Percentiles rank a stretch among this genome's conserved stretches.
Conservation (phyloP, 1,140 invertebrate genomes). For the Odontomachus brunneus region DNA sequence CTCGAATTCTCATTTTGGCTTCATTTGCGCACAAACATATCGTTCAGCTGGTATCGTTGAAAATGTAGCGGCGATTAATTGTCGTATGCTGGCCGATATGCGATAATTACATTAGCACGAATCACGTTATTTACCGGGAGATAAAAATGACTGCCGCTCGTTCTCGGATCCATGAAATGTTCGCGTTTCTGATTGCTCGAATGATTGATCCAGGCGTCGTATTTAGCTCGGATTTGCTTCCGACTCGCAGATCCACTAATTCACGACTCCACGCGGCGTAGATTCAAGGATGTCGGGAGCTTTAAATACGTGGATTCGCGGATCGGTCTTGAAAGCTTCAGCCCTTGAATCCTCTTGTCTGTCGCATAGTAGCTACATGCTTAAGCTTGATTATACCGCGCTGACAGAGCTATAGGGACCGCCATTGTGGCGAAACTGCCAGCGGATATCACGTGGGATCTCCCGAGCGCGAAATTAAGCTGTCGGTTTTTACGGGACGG, state of each 20-base stretch:
- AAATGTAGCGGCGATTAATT: slow-evolving; percentile 42
- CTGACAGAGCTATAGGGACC: slow-evolving; percentile 36
- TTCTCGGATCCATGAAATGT: background rate
- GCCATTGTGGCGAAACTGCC: slow-evolving; percentile 32
- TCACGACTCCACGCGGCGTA: background rate
- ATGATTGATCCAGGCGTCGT: background rate
- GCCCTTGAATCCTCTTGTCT: slow-evolving; percentile 23
- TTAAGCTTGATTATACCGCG: slow-evolving; percentile 38
- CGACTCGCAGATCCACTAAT: background rate
- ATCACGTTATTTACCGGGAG: background rate
- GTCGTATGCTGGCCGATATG: slow-evolving; percentile 1
- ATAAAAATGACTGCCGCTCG: slow-evolving; percentile 37
- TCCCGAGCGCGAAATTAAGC: slow-evolving; percentile 51
- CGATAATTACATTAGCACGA: slow-evolving; percentile 33
- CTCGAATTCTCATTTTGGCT: slow-evolving; percentile 52
- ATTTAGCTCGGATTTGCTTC: background rate
- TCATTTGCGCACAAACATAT: slow-evolving; percentile 24
- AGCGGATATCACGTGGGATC: slow-evolving; percentile 31
- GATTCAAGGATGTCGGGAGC: slow-evolving; percentile 4
- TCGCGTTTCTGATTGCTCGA: background rate
- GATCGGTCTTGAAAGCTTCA: slow-evolving; percentile 20
- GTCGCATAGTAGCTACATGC: slow-evolving; percentile 15
- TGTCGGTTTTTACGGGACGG: slow-evolving; percentile 56
- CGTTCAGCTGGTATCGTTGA: slow-evolving; percentile 17
- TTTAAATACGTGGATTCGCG: background rate